Conservation (phyloP, 2,797 vertebrate genomes). For the Erethizon dorsatum region DNA sequence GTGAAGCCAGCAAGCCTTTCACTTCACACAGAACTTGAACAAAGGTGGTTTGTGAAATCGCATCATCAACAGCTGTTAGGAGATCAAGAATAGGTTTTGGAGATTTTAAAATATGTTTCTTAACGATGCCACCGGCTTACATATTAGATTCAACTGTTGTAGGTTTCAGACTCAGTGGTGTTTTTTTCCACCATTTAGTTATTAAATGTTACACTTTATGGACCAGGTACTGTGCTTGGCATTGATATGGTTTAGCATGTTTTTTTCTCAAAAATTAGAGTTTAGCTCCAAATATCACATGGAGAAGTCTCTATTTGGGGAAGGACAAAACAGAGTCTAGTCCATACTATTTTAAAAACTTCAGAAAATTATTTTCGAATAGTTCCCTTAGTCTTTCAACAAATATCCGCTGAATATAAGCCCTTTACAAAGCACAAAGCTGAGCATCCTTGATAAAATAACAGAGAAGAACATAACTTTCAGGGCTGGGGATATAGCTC, state of each 20-base stretch:
- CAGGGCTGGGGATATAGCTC: too few relatives aligned
- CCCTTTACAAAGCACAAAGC: neutral
- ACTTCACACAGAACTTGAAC: neutral
- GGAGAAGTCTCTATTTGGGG: neutral
- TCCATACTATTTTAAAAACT: neutral
- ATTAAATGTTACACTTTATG: neutral
- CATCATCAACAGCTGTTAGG: neutral
- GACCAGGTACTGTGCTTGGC: neutral
- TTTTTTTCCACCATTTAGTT: neutral
- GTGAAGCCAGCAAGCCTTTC: neutral
- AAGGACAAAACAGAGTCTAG: neutral
- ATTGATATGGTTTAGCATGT: neutral
- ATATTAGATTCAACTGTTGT: neutral
- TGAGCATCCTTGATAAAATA: neutral
- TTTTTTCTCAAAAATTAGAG: neutral
- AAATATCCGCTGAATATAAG: neutral
- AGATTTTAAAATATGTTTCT: neutral
- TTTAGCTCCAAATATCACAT: neutral
- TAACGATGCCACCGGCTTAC: neutral
- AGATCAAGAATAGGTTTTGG: neutral
- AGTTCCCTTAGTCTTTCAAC: neutral
- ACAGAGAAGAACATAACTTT: neutral
- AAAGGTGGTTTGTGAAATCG: neutral
- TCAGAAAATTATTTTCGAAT: slow-evolving; percentile 9
- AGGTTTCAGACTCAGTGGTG: neutral